A percentile compares a stretch with the other conserved stretches of the same genome.
These are phyloP conservation scores for Colaptes auratus DNA, from an alignment of 2,113 vertebrate species.

Conservation along the genomic window DNA sequence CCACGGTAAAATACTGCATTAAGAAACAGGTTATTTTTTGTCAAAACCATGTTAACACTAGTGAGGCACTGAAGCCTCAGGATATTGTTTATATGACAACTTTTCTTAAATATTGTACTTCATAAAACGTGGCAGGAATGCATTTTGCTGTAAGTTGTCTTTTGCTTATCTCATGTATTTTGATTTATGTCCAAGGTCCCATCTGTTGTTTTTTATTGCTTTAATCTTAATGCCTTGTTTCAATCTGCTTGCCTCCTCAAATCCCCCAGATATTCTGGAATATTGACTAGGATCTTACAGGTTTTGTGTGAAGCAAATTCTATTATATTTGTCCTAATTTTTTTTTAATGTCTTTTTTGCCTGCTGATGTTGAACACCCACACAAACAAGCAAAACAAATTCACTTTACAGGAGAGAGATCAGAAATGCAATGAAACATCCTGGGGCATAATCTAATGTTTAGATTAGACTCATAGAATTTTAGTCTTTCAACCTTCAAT, in stretches of 20 bases:
- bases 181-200: conserved; percentile 28
- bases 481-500: conserved; percentile 21
- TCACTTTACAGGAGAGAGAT: conserved; percentile 21
- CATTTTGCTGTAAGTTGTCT: neutral
- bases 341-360: neutral
- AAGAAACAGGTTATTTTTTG: neutral
- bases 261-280: conserved; percentile 13
- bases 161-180: neutral
- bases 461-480: conserved; percentile 16
- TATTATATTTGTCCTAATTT: conserved; percentile 15
- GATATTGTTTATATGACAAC: neutral
- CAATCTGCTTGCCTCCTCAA: conserved; percentile 38
- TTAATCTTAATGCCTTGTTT: conserved; percentile 55
- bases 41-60: neutral
- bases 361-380: conserved; percentile 8
- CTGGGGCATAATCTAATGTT: conserved; percentile 17
- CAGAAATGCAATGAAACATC: conserved; percentile 23
- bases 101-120: neutral
- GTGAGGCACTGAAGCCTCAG: neutral
- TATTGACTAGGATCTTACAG: conserved; percentile 32
- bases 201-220: conserved; percentile 57
- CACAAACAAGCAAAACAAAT: conserved; percentile 48
- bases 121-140: neutral
- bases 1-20: neutral
- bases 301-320: conserved; percentile 21